Percentiles rank a stretch among this genome's conserved stretches.
phyloP scores from a whole-genome alignment of 2,797 vertebrate species.

The Graptemys geographica region DNA sequence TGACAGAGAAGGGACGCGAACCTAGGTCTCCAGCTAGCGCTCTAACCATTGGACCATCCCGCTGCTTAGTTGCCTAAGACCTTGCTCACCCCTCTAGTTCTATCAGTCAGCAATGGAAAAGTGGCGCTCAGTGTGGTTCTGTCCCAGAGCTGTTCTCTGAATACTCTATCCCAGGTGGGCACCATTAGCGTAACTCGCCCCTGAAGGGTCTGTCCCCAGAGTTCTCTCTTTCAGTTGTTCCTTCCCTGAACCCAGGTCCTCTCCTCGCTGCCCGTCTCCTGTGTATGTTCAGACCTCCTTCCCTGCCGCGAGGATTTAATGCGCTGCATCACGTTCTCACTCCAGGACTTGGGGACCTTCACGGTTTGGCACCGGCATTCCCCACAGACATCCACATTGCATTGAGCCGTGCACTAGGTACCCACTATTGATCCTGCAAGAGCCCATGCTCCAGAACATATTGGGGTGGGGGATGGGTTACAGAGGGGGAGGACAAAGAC shows the following conservation, averaged over 20 bases:
- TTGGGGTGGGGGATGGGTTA: background rate
- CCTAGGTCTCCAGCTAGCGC: accelerated
- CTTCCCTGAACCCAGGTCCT: background rate
- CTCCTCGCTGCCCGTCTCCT: background rate
- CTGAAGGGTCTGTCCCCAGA: background rate
- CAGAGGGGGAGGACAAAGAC: background rate
- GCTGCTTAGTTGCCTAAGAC: accelerated
- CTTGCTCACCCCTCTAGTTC: background rate
- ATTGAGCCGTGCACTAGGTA: background rate
- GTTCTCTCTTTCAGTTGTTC: background rate
- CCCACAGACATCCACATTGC: background rate
- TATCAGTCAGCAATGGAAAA: background rate
- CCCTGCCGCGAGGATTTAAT: background rate
- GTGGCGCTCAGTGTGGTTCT: background rate
- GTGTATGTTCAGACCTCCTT: no score
- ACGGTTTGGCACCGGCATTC: background rate
- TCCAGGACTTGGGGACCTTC: background rate
- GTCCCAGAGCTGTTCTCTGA: background rate
- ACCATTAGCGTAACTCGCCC: background rate
- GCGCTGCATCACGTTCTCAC: background rate
- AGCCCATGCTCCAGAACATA: background rate
- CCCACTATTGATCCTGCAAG: background rate
- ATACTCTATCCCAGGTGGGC: background rate
- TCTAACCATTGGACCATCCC: background rate
- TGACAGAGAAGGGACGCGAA: background rate